Conservation (phyloP, 2,113 vertebrate genomes). For the Neodon shergylaensis region DNA sequence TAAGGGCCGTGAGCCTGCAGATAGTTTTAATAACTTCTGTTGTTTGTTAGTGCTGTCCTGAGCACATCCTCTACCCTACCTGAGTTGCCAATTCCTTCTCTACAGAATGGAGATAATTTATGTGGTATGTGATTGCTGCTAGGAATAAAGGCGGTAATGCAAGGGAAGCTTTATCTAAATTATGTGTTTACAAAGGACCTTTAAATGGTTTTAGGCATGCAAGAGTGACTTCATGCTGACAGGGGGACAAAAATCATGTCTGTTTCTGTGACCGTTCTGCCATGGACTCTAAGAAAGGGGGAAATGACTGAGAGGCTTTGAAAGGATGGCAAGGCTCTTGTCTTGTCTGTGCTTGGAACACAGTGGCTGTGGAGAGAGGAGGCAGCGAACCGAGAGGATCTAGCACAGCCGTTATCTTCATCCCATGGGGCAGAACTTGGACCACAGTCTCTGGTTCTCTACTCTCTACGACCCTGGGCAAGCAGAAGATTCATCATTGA, state of each 20-base stretch:
- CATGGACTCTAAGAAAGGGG: neutral
- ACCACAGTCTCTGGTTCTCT: neutral
- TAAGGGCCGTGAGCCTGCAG: neutral
- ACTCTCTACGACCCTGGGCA: neutral
- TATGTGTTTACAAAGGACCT: neutral
- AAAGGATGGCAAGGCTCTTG: neutral
- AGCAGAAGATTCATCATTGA: neutral
- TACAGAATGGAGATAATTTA: slow-evolving; percentile 16
- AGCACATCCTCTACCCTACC: neutral
- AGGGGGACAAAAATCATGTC: neutral
- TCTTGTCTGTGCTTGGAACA: neutral
- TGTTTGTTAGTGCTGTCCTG: slow-evolving; percentile 4
- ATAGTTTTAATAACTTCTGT: slow-evolving; percentile 6
- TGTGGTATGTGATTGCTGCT: neutral
- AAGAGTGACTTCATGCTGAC: neutral
- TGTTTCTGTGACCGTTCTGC: neutral
- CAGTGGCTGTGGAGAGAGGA: neutral
- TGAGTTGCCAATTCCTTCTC: slow-evolving; percentile 12
- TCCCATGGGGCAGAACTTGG: neutral
- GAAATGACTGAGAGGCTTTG: neutral
- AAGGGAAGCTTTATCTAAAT: slow-evolving; percentile 1
- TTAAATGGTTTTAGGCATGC: neutral
- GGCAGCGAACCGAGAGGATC: neutral
- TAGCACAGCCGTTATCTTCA: neutral
- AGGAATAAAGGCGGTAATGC: neutral